Evolutionary conservation across 2,113 vertebrate genomes (phyloP).

Genomic region (Climacteris rufus): DNA sequence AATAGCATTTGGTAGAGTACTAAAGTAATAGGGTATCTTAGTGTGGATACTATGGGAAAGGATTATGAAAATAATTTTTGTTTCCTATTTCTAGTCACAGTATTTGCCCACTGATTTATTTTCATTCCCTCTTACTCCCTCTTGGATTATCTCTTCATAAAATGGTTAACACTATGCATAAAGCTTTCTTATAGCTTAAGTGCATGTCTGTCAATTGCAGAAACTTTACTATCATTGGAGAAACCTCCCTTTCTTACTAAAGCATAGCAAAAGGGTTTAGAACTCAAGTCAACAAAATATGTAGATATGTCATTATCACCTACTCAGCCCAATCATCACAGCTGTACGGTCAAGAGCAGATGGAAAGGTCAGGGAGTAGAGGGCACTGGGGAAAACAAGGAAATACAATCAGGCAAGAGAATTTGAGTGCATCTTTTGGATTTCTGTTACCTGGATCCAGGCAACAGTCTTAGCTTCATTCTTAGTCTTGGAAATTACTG

Average conservation of each 20-base stretch:
- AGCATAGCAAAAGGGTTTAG: not conserved
- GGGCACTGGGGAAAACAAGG: not conserved
- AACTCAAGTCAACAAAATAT: not conserved
- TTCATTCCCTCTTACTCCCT: not conserved
- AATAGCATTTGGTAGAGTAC: not conserved
- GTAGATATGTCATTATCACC: not conserved
- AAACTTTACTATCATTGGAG: not conserved
- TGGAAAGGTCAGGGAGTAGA: not conserved
- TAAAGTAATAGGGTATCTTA: not conserved
- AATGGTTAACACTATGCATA: not conserved
- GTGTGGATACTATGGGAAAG: not conserved
- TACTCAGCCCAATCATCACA: not conserved
- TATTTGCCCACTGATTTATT: not conserved
- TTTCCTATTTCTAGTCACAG: not conserved
- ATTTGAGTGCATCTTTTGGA: not conserved
- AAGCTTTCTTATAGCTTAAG: not conserved
- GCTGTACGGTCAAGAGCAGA: not conserved
- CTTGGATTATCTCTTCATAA: not conserved
- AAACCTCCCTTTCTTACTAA: not conserved
- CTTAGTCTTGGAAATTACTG: not conserved
- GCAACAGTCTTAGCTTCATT: not conserved
- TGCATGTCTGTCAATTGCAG: not conserved
- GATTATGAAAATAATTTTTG: not conserved
- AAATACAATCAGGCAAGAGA: not conserved
- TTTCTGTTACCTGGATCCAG: not conserved